Percentiles rank a stretch among this genome's conserved stretches.
Evolutionary conservation across 1,140 invertebrate genomes (phyloP).

Genomic region (Caenorhabditis tropicalis): DNA sequence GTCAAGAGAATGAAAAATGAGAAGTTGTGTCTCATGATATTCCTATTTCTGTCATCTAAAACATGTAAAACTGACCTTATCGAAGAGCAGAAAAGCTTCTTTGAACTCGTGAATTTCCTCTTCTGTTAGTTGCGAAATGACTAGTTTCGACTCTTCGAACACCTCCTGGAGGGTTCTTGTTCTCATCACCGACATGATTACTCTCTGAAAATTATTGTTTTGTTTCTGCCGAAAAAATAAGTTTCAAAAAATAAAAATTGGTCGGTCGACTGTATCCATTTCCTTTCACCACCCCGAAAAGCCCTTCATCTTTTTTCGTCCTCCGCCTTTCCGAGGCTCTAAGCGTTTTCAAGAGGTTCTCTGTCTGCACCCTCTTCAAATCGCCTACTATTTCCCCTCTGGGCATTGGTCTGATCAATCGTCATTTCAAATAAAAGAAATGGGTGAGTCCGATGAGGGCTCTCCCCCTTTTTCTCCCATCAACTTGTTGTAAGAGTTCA

Average conservation of each 20-base stretch:
- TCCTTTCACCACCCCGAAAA: not conserved
- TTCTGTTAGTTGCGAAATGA: slow-evolving; percentile 53
- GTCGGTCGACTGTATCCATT: slow-evolving; percentile 16
- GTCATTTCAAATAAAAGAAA: slow-evolving; percentile 1
- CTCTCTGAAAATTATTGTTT: slow-evolving; percentile 33
- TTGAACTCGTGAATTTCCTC: slow-evolving; percentile 83
- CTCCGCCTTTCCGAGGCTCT: not conserved
- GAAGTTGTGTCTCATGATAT: not conserved
- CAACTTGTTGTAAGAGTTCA: slow-evolving; percentile 36
- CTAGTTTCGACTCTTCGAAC: slow-evolving; percentile 47
- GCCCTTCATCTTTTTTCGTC: not conserved
- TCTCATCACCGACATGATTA: slow-evolving; percentile 26
- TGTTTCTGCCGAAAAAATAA: no score
- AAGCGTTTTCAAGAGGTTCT: not conserved
- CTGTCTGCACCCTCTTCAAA: not conserved
- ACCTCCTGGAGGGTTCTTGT: slow-evolving; percentile 37
- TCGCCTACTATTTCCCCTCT: not conserved
- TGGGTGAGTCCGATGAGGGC: no score
- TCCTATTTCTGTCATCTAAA: not conserved
- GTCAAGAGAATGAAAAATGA: not conserved
- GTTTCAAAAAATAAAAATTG: not conserved
- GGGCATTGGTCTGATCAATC: slow-evolving; percentile 35
- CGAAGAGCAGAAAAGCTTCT: slow-evolving; percentile 77
- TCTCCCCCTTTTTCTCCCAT: not conserved
- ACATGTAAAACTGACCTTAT: slow-evolving; percentile 8